Percentiles rank a stretch among this genome's conserved stretches.
Conservation (phyloP, 2,797 vertebrate genomes). For the Lagorchestes hirsutus region DNA sequence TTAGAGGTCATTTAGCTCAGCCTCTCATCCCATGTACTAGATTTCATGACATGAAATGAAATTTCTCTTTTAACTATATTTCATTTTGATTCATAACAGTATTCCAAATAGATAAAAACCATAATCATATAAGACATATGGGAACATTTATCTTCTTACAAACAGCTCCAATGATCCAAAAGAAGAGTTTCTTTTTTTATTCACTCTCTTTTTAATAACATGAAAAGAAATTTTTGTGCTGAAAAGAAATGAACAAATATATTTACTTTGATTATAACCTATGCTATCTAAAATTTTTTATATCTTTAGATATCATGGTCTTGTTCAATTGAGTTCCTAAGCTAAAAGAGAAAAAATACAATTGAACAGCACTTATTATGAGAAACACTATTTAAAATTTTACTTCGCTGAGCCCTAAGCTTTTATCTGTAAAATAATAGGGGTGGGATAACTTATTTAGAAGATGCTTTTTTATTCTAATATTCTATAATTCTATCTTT, state of each 20-base stretch:
- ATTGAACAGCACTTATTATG: background rate
- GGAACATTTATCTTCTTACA: conserved; percentile 34
- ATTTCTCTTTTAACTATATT: background rate
- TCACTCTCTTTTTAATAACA: conserved; percentile 5
- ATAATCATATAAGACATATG: background rate
- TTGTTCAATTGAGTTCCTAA: background rate
- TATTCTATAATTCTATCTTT: background rate
- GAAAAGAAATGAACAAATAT: conserved; percentile 19
- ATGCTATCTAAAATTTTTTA: background rate
- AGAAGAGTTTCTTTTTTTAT: background rate
- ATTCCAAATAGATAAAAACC: background rate
- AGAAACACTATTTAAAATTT: background rate
- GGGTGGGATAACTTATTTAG: background rate
- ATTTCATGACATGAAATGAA: background rate
- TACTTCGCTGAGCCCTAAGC: background rate
- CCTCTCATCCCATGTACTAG: background rate
- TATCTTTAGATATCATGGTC: conserved; percentile 18
- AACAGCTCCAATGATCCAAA: conserved; percentile 4
- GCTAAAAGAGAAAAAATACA: background rate
- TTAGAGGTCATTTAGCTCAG: background rate
- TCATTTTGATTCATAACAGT: conserved; percentile 28
- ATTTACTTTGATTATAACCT: background rate
- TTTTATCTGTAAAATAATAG: background rate
- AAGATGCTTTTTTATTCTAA: background rate
- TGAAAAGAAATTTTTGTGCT: background rate